Conservation (phyloP, 1,140 invertebrate genomes). For the Laupala kohalensis region DNA sequence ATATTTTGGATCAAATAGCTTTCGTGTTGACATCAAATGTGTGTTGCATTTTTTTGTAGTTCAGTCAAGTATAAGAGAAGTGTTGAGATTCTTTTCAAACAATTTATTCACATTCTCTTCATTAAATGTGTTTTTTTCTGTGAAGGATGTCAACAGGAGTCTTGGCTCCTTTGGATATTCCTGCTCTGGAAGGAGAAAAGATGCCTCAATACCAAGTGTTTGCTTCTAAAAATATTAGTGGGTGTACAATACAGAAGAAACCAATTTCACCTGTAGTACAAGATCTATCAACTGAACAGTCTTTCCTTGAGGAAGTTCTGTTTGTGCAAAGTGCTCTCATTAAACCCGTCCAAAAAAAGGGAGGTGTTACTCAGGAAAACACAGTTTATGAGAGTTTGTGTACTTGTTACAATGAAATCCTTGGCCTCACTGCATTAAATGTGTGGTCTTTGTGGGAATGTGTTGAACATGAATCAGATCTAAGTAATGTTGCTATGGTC, state of each 20-base stretch:
- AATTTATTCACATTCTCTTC: constrained; percentile 1
- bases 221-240: constrained; percentile 28
- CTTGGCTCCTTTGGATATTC: constrained; percentile 32
- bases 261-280: constrained; percentile 32
- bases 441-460: constrained; percentile 49
- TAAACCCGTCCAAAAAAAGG: constrained; percentile 46
- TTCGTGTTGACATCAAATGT: too few relatives aligned
- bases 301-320: constrained; percentile 52
- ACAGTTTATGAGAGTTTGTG: constrained; percentile 48
- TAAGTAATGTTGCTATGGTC: constrained; percentile 49
- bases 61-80: too few relatives aligned
- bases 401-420: constrained; percentile 50
- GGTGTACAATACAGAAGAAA: constrained; percentile 24
- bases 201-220: constrained; percentile 22
- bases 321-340: constrained; percentile 36
- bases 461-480: constrained; percentile 44
- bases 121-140: too few relatives aligned
- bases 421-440: constrained; percentile 53
- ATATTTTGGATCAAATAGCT: too few relatives aligned
- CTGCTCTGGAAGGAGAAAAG: not conserved
- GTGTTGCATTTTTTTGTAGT: too few relatives aligned
- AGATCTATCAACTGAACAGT: constrained; percentile 48
- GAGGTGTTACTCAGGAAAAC: constrained; percentile 35
- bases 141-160: constrained; percentile 46
- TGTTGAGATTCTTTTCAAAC: not conserved